A percentile compares a stretch with the other conserved stretches of the same genome.
phyloP scores from a whole-genome alignment of 2,113 vertebrate genomes.

The Terrapene triunguis region DNA sequence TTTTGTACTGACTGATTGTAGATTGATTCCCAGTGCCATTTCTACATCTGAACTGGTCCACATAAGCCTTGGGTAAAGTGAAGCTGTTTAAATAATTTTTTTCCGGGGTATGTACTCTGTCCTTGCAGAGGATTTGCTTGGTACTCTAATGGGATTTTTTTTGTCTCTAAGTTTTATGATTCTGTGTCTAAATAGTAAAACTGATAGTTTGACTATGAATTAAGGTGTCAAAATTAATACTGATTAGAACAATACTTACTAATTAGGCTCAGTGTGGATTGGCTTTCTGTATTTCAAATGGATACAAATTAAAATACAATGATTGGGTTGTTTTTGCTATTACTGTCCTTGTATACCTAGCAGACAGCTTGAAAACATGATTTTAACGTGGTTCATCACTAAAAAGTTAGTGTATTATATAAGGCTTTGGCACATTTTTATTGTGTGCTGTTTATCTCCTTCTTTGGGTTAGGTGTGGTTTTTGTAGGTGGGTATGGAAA shows the following conservation, averaged over 20 bases:
- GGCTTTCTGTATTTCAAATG: not conserved
- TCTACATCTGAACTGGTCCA: not conserved
- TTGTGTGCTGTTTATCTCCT: not conserved
- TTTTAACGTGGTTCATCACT: not conserved
- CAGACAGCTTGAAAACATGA: not conserved
- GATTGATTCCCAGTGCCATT: not conserved
- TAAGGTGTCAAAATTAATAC: not conserved
- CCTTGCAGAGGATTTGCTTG: not conserved
- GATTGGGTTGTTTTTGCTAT: not conserved
- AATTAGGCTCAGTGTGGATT: not conserved
- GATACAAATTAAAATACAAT: not conserved
- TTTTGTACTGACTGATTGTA: not conserved
- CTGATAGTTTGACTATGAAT: not conserved
- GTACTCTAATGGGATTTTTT: not conserved
- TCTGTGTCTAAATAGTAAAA: not conserved
- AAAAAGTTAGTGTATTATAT: not conserved
- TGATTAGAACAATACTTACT: not conserved
- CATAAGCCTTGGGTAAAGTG: not conserved
- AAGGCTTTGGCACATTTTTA: not conserved
- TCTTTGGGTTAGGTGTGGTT: not conserved
- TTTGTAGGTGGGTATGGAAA: not conserved
- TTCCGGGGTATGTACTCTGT: not conserved
- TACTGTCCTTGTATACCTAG: not conserved
- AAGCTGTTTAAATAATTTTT: not conserved
- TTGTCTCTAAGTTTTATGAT: not conserved